Base-by-base conservation (phyloP, 2,888 invertebrate species). In the Xestoiulus laeticollis region DNA sequence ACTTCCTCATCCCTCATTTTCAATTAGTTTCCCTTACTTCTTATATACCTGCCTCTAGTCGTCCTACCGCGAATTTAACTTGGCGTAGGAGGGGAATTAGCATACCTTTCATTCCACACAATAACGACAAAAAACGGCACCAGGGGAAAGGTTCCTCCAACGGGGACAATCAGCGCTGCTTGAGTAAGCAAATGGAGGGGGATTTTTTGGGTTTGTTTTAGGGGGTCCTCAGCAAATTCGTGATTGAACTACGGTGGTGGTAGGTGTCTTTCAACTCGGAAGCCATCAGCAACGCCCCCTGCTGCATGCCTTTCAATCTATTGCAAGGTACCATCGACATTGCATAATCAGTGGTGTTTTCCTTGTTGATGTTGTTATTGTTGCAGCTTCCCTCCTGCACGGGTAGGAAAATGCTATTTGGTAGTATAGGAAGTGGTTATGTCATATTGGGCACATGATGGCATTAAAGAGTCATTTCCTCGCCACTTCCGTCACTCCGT, bases 41-140 rank as follows among this genome's bases (percentile, higher is more conserved):
- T 26, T 22, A 12, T 22, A 26, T 26, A 22, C 26, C 10, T 68
- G 68, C 68, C 68, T 26, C 22, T 68, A 22, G 22, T 68, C 68
- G 22, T 59, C 59, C n/a, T 59, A 8, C 59, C 1, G 6, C 59
- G 68, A 68, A 68, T 68, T n/a, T 68, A 68, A 68, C 68, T 26
- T 22, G 3, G 26, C 68, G 26, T 68, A 68, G 68, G 68, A 68
- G 26, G 68, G 68, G 68, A 68, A 68, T 68, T 68, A 68, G 26
- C 22, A 68, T 68, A 68, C 68, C 68, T 26, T 68, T 68, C 68
- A 68, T 68, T 68, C 68, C 68, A 12, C 26, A 68, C 68, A 68
- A 68, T 68, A 26, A 68, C 68, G 68, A 68, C 68, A 68, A 68
- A 68, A 68, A 68, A 68, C 68, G 8, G 68, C 68, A 68, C 68